Percentiles rank a stretch among this genome's conserved stretches.
Conservation (phyloP, 2,113 vertebrate genomes). For the Vulpes ferrilata region DNA sequence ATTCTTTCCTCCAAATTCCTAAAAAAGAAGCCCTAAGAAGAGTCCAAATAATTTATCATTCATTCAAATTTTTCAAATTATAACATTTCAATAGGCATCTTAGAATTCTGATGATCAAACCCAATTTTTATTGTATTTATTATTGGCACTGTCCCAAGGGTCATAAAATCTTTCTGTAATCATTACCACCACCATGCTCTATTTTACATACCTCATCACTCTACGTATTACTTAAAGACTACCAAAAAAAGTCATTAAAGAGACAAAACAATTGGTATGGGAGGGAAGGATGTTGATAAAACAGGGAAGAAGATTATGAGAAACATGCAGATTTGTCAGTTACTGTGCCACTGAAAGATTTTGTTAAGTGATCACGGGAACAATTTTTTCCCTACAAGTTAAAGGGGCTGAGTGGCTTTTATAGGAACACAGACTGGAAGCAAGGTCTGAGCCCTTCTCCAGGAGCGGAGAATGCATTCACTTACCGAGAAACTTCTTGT, state of each 20-base stretch:
- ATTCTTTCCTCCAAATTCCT: background rate
- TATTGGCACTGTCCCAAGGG: slow-evolving; percentile 54
- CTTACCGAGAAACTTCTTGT: slow-evolving; percentile 88
- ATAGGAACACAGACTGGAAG: slow-evolving; percentile 17
- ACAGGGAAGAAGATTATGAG: slow-evolving; percentile 10
- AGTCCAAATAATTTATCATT: background rate
- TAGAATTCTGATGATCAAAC: slow-evolving; percentile 61
- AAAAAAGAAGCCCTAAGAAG: slow-evolving; percentile 38
- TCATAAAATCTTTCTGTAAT: slow-evolving; percentile 45
- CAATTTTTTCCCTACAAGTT: background rate
- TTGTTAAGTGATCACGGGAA: background rate
- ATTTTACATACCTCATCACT: background rate
- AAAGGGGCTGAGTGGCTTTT: background rate
- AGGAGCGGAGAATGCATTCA: background rate
- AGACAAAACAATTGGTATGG: background rate
- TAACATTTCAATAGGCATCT: slow-evolving; percentile 49
- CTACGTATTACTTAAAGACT: slow-evolving; percentile 26
- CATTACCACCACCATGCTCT: slow-evolving; percentile 11
- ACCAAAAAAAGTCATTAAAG: background rate
- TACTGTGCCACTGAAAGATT: slow-evolving; percentile 48
- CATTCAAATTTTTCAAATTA: slow-evolving; percentile 27
- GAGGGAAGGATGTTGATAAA: slow-evolving; percentile 22
- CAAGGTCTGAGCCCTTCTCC: background rate
- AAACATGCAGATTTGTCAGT: slow-evolving; percentile 21
- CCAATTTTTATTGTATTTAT: slow-evolving; percentile 52